phyloP scores from a whole-genome alignment of 2,888 invertebrate genomes.

The Xanthorhoe spadicearia region DNA sequence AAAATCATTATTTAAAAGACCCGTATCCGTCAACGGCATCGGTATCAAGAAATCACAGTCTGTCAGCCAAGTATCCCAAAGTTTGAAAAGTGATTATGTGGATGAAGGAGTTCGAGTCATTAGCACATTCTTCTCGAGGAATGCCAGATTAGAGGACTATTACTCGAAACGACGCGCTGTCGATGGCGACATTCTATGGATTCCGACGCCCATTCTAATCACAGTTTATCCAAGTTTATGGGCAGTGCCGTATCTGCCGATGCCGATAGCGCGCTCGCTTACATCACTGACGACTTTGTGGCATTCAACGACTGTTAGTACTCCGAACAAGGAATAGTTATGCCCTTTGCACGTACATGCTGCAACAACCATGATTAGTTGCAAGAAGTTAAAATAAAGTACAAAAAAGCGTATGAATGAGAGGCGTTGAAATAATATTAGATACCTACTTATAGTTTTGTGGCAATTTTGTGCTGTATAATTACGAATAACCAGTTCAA shows the following conservation, averaged over 20 bases:
- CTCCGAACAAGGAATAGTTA: conserved; percentile 10
- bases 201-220: conserved; percentile 22
- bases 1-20: conserved; percentile 4
- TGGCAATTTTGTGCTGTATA: neutral
- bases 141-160: conserved; percentile 38
- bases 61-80: conserved; percentile 17
- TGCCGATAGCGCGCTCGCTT: conserved; percentile 11
- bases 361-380: neutral
- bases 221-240: conserved; percentile 26
- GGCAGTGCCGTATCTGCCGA: conserved; percentile 5
- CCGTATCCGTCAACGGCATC: neutral
- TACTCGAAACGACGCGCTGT: conserved; percentile 18
- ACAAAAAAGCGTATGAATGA: neutral
- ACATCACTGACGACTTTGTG: neutral
- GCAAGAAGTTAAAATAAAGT: neutral
- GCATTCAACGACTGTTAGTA: conserved; percentile 5
- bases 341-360: conserved; percentile 4
- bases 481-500: neutral
- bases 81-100: conserved; percentile 25
- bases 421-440: neutral
- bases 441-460: neutral
- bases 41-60: conserved; percentile 10
- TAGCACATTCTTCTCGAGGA: conserved; percentile 41
- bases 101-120: conserved; percentile 31
- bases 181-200: conserved; percentile 20